Conservation (phyloP, 2,888 invertebrate species). For the Eupithecia vulgata region DNA sequence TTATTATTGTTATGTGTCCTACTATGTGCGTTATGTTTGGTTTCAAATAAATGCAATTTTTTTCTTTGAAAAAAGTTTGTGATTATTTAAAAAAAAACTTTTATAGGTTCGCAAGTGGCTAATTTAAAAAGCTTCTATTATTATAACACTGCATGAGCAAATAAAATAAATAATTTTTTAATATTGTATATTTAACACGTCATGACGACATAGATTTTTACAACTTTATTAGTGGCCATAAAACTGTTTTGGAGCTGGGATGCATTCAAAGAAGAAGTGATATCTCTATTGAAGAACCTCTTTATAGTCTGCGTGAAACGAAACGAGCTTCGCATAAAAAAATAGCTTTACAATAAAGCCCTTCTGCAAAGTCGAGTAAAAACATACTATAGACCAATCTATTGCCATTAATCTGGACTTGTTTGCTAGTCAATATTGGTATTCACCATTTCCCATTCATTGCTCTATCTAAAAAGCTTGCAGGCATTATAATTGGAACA, state of each 20-base stretch:
- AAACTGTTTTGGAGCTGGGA: neutral
- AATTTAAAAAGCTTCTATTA: too few relatives aligned
- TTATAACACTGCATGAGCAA: too few relatives aligned
- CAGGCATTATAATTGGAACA: slow-evolving; percentile 40
- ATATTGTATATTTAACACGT: too few relatives aligned
- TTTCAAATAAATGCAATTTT: too few relatives aligned
- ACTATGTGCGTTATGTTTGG: too few relatives aligned
- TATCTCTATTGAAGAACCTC: neutral
- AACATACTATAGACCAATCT: slow-evolving; percentile 58
- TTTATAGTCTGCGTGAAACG: neutral
- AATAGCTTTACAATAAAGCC: neutral
- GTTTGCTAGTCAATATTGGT: slow-evolving; percentile 46
- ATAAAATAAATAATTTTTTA: too few relatives aligned
- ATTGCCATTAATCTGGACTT: slow-evolving; percentile 69
- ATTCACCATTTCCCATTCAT: slow-evolving; percentile 23
- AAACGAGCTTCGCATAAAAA: neutral
- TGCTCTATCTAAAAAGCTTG: slow-evolving; percentile 50
- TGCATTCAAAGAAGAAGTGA: neutral
- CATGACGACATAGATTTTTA: too few relatives aligned
- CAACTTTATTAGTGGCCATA: too few relatives aligned
- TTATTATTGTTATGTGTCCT: too few relatives aligned
- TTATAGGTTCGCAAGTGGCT: too few relatives aligned
- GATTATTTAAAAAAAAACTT: too few relatives aligned
- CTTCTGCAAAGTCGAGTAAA: neutral
- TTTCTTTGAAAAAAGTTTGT: too few relatives aligned